Evolutionary conservation across 2,888 invertebrate species (phyloP).

Genomic region (Cheilosia soror): DNA sequence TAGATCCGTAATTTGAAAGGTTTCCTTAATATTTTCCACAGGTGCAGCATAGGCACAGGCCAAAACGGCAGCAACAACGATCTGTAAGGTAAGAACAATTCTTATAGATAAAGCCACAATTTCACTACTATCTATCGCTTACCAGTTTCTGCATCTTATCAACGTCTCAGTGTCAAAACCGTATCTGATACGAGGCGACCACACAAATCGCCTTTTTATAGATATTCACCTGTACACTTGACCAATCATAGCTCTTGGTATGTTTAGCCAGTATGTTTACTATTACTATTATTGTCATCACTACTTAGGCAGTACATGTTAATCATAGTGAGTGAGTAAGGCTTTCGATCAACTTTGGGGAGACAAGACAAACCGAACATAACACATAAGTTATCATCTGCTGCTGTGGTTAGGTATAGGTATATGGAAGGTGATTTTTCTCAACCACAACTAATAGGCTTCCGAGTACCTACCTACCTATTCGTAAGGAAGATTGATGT

Average conservation of each 20-base stretch:
- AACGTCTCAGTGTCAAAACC: slow-evolving; percentile 34
- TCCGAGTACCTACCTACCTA: slow-evolving; percentile 2
- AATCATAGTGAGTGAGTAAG: slow-evolving; percentile 68
- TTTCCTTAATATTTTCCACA: slow-evolving; percentile 56
- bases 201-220: slow-evolving; percentile 59
- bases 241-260: slow-evolving; percentile 51
- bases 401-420: slow-evolving; percentile 4
- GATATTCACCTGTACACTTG: slow-evolving; percentile 51
- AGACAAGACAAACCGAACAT: slow-evolving; percentile 16
- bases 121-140: slow-evolving; percentile 1
- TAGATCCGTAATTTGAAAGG: slow-evolving; percentile 49
- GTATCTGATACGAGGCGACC: slow-evolving; percentile 47
- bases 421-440: slow-evolving; percentile 2
- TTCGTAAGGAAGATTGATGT: slow-evolving; percentile 23
- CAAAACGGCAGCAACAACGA: slow-evolving; percentile 78
- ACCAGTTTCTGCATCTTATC: slow-evolving; percentile 66
- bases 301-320: slow-evolving; percentile 60
- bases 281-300: slow-evolving; percentile 52
- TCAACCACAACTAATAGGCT: slow-evolving; percentile 4
- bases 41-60: slow-evolving; percentile 78
- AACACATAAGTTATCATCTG: slow-evolving; percentile 10
- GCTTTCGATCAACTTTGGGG: slow-evolving; percentile 13
- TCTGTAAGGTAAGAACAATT: slow-evolving; percentile 69
- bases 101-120: background rate
- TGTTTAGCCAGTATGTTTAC: slow-evolving; percentile 15